These are phyloP conservation scores for Clarias platycephalus DNA, from an alignment of 2,797 vertebrate species.

Conservation along the genomic window DNA sequence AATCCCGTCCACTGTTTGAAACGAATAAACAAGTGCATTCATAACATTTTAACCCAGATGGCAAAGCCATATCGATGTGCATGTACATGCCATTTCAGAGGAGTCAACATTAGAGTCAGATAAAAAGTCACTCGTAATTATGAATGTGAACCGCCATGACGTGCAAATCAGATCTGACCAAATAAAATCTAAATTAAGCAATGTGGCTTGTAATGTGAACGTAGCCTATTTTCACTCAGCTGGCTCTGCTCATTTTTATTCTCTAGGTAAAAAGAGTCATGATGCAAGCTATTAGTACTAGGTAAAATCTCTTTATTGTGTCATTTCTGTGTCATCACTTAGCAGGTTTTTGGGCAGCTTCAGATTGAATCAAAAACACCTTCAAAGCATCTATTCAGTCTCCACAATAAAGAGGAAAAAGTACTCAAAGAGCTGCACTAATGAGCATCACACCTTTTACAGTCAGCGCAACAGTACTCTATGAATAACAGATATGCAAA, in stretches of 20 bases:
- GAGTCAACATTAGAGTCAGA: too few relatives aligned
- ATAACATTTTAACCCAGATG: too few relatives aligned
- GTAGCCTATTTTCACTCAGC: background rate
- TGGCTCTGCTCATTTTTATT: background rate
- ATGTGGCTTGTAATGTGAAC: too few relatives aligned
- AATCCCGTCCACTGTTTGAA: too few relatives aligned
- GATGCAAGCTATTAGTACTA: slow-evolving; percentile 32
- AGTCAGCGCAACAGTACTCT: slow-evolving; percentile 65
- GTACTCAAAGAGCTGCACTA: slow-evolving; percentile 69
- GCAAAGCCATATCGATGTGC: too few relatives aligned
- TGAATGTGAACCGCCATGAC: too few relatives aligned
- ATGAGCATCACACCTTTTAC: slow-evolving; percentile 76
- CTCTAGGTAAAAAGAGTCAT: background rate
- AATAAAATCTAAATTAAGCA: too few relatives aligned
- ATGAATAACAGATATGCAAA: slow-evolving; percentile 78
- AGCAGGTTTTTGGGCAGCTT: slow-evolving; percentile 69
- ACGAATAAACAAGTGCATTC: too few relatives aligned
- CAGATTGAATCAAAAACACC: slow-evolving; percentile 72
- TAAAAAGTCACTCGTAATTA: too few relatives aligned
- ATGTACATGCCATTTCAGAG: too few relatives aligned
- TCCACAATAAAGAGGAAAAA: slow-evolving; percentile 67
- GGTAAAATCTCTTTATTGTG: slow-evolving; percentile 69
- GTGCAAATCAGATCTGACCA: too few relatives aligned
- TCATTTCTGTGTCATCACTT: slow-evolving; percentile 53
- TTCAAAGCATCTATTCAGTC: slow-evolving; percentile 77